phyloP scores from a whole-genome alignment of 2,113 vertebrate species.

The Rhea pennata region DNA sequence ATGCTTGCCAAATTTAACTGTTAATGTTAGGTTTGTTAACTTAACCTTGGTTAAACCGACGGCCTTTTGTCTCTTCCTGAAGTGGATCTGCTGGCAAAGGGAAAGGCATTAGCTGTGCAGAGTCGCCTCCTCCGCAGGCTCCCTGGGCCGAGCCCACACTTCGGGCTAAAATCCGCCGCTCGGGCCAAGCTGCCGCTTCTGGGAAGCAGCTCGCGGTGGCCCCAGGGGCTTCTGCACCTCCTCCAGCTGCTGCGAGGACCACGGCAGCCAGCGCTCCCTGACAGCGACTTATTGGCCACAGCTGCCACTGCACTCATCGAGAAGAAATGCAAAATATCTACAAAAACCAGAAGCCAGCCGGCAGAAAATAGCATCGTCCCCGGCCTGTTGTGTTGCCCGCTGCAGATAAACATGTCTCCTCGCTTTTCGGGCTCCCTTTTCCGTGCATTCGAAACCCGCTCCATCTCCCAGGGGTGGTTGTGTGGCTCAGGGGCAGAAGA shows the following conservation, averaged over 20 bases:
- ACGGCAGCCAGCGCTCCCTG: background rate
- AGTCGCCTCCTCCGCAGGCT: background rate
- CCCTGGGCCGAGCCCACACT: background rate
- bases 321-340: constrained; percentile 25
- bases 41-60: background rate
- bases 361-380: rapidly evolving
- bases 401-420: rapidly evolving
- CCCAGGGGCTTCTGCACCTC: background rate
- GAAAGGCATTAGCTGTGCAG: background rate
- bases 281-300: background rate
- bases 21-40: background rate
- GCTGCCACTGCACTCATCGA: background rate
- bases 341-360: background rate
- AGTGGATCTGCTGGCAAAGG: rapidly evolving
- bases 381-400: background rate
- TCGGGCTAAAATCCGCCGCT: background rate
- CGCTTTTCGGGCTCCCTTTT: background rate
- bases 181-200: background rate
- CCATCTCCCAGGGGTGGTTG: too few relatives aligned
- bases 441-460: rapidly evolving
- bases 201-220: background rate
- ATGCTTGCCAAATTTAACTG: background rate
- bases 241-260: background rate
- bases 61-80: background rate
- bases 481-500: rapidly evolving